Base-by-base conservation (phyloP, 2,888 invertebrate genomes). In the Scaptomyza flava region DNA sequence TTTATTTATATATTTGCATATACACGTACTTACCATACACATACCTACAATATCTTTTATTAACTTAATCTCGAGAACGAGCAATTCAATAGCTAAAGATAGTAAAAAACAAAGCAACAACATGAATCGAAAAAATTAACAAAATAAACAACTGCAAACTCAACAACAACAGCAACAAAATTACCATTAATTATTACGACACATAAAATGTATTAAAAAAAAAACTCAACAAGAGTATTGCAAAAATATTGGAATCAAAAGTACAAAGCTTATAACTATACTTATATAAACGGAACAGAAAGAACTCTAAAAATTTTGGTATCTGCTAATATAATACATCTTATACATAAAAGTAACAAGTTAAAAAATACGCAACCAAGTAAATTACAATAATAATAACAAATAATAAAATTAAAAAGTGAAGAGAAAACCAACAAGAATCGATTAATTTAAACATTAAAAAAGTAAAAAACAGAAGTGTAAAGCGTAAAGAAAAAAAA, bases 201-300 rank as follows among this genome's bases (percentile, higher is more conserved):
- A 11, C 52, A 45, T 14, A 41, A 33, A 45, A 46, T 27, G 23
- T 38, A 27, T 5, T 51, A 67, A 31, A 23, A 68, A 71, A 62
- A 56, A 43, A 31, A 56, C 20, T 33, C 3, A 17, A 54, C 56
- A 47, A 66, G 45, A 60, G 8, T 61, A 59, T 50, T 65, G 61
- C 64, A 66, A 80, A 80, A 72, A 50, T n/a, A 50, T 89, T 78
- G 75, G 72, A 87, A 83, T 72, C 66, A 81, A 87, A 87, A 83
- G 85, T 86, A 89, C 80, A 79, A 87, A 71, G 41, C 42, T 48
- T 38, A 36, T 50, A 61, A 56, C 14, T 46, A 56, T 59, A n/a
- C n/a, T n/a, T n/a, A 54, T 53, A 47, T 50, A 67, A 58, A 52
- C 58, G 34, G 69, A 72, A 53, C 62, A 38, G 65, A 70, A 57